Evolutionary conservation across 2,797 vertebrate genomes (phyloP).

Genomic region (Poecilia wingei): DNA sequence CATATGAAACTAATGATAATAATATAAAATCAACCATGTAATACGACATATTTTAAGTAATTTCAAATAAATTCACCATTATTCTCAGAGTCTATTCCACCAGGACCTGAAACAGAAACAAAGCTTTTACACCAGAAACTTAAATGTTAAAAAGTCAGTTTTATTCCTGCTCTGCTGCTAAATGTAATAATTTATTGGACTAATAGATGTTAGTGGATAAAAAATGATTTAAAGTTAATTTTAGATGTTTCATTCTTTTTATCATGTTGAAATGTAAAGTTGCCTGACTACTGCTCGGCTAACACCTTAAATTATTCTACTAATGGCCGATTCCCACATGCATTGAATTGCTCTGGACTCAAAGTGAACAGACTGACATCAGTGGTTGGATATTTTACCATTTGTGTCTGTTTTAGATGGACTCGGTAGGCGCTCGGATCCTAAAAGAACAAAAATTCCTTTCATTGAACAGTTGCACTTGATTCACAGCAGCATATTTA

Average conservation of each 20-base stretch:
- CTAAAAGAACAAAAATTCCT: slow-evolving; percentile 8
- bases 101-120: slow-evolving; percentile 47
- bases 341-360: not conserved
- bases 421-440: not conserved
- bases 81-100: slow-evolving; percentile 52
- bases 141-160: not conserved
- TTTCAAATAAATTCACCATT: slow-evolving; percentile 63
- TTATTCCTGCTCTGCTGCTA: not conserved
- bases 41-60: not conserved
- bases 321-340: not conserved
- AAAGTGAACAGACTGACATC: not conserved
- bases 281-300: not conserved
- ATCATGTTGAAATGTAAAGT: not conserved
- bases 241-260: not conserved
- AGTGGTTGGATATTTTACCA: slow-evolving; percentile 15
- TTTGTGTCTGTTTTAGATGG: slow-evolving; percentile 28
- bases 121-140: not conserved
- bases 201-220: not conserved
- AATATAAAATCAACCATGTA: not conserved
- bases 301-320: not conserved
- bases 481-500: not conserved
- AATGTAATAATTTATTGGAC: not conserved
- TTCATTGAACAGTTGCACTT: not conserved
- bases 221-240: not conserved
- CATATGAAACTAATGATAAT: not conserved